Conservation (phyloP, 53 echinoderm and acorn worm species). For the Echinometra lucunter region DNA sequence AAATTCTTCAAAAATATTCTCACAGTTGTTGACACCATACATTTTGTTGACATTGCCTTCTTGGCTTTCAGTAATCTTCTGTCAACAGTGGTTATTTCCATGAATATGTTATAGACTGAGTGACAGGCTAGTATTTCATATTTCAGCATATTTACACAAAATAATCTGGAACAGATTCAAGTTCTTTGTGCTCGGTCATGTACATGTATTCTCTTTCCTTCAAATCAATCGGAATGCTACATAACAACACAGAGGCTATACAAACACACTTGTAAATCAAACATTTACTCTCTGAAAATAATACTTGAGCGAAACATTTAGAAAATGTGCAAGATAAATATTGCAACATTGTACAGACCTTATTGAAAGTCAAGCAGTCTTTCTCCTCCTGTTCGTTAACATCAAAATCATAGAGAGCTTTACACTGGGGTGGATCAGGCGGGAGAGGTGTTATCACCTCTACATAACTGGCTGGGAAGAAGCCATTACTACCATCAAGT, state of each 20-base stretch:
- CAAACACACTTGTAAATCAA: background rate
- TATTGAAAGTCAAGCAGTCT: conserved; percentile 92
- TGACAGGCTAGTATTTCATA: background rate
- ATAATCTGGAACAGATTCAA: conserved; percentile 7
- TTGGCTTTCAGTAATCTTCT: conserved; percentile 32
- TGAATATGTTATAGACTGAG: background rate
- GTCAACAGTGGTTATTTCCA: background rate
- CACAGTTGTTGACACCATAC: background rate
- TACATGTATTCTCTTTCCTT: background rate
- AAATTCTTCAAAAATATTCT: background rate
- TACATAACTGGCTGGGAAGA: conserved; percentile 94
- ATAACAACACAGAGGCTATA: background rate
- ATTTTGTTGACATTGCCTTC: conserved; percentile 15
- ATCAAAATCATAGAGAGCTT: conserved; percentile 97
- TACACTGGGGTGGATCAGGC: conserved; percentile 92
- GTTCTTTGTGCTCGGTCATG: background rate
- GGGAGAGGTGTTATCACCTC: conserved; percentile 89
- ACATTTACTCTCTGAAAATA: background rate
- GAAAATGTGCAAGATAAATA: background rate
- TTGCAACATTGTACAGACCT: conserved; percentile 70
- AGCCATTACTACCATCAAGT: conserved; percentile 80
- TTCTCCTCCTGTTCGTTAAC: conserved; percentile 90
- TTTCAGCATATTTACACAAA: conserved; percentile 41
- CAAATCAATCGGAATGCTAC: background rate
- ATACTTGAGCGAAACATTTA: background rate